Evolutionary conservation across 2,113 vertebrate genomes (phyloP).

Genomic region (Grammomys dolichurus): DNA sequence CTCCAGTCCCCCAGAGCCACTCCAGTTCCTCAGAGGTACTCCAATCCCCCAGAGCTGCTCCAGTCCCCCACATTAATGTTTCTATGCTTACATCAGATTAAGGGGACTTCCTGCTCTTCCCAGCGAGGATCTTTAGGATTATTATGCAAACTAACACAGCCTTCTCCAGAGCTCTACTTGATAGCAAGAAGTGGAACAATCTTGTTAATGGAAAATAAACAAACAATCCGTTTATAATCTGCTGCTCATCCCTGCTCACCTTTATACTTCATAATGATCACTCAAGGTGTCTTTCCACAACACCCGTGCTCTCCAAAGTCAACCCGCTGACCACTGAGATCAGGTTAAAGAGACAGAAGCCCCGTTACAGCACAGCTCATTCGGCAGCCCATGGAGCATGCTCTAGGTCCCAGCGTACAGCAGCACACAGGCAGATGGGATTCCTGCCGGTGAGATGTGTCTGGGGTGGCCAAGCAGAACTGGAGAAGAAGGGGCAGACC

Average conservation of each 20-base stretch:
- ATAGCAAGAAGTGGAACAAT: slow-evolving; percentile 13
- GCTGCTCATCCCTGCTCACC: neutral
- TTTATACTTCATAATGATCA: neutral
- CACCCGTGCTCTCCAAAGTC: slow-evolving; percentile 11
- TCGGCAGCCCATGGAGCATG: neutral
- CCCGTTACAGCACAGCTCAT: neutral
- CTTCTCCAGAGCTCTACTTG: slow-evolving; percentile 2
- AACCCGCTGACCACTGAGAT: neutral
- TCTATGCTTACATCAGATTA: neutral
- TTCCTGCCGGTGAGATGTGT: neutral
- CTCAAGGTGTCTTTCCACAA: neutral
- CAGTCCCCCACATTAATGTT: neutral
- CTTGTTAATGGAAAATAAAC: slow-evolving; percentile 65
- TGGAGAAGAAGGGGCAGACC: neutral
- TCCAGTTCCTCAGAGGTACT: neutral
- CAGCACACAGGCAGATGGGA: neutral
- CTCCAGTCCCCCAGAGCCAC: neutral
- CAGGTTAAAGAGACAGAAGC: neutral
- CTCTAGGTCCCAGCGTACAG: neutral
- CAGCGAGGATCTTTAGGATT: neutral
- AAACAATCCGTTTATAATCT: neutral
- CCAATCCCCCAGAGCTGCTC: neutral
- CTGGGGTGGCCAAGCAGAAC: neutral
- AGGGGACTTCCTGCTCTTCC: neutral
- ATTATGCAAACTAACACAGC: neutral